Base-by-base conservation (phyloP, 1,140 invertebrate species). In the Drosophila lowei region DNA sequence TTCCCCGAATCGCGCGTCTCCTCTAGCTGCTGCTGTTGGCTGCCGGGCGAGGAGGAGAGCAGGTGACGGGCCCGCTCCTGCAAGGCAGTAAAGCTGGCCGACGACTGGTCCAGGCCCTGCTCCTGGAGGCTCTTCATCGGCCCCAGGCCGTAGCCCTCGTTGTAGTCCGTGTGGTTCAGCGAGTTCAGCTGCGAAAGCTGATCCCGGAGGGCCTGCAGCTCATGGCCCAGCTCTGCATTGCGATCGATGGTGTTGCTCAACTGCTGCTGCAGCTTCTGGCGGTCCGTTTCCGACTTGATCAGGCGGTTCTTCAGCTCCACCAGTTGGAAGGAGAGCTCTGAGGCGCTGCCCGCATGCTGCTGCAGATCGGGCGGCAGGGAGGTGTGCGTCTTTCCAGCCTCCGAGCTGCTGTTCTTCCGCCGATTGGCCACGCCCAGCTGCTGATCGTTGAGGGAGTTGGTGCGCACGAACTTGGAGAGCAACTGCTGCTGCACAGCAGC, bases 141-240 rank as follows among this genome's bases (percentile, higher is more conserved):
- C 0, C 89, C 90, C 16, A 91, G 47, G 6, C 90, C 90, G 68
- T 91, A 92, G 2, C 94, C 94, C 86, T 94, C 94, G 0, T 93
- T 93, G 18, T 94, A 93, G 13, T 94, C 92, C 77, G 94, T 94
- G 50, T 93, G 93, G 50, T 92, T 92, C 0, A 90, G 11, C 65
- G 89, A 90, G 41, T 77, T 89, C n/a, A 91, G 23, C 55, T 91
- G 85, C 4, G 90, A 86, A 4, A 91, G n/a, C 81, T 94, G 94
- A 56, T 93, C 89, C 76, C 94, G 93, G 2, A 94, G 92, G 0
- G 92, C 88, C 41, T 93, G 91, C 47, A 94, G 70, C 53, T 94
- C 93, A 3, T 89, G 78, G 2, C 93, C 92, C 2, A 94, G 85
- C 6, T 93, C 89, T 0, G 92, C 91, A 85, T 94, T 93, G 8